A percentile compares a stretch with the other conserved stretches of the same genome.
Conservation (phyloP, 1,140 invertebrate species). For the Calosoma granatense region DNA sequence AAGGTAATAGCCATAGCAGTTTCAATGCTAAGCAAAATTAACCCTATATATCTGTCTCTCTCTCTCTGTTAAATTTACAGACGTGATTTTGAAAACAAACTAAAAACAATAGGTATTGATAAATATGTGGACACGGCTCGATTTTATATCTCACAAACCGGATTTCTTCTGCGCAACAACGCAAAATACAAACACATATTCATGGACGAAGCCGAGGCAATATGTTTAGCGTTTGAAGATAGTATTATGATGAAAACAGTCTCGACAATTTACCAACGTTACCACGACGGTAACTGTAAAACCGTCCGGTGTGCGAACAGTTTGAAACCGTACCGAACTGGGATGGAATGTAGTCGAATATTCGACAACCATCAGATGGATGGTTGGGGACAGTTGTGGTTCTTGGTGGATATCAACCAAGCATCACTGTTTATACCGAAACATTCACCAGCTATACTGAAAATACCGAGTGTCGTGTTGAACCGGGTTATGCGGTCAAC, state of each 20-base stretch:
- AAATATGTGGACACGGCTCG: conserved; percentile 29
- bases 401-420: conserved; percentile 34
- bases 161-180: conserved; percentile 26
- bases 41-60: too few species aligned
- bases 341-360: not conserved
- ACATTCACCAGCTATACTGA: conserved; percentile 29
- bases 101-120: conserved; percentile 27
- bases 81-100: conserved; percentile 26
- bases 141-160: conserved; percentile 27
- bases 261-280: conserved; percentile 21
- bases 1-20: conserved; percentile 26
- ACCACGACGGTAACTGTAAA: conserved; percentile 23
- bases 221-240: conserved; percentile 28
- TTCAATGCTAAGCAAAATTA: not conserved
- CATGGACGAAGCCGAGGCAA: conserved; percentile 34
- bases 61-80: conserved; percentile 18
- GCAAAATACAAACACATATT: conserved; percentile 32
- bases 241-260: conserved; percentile 28
- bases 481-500: conserved; percentile 32
- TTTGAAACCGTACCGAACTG: not conserved
- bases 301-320: conserved; percentile 11
- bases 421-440: conserved; percentile 32
- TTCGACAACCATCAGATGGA: conserved; percentile 6
- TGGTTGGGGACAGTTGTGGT: conserved; percentile 31
- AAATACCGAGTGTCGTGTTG: conserved; percentile 27